Conservation (phyloP, 2,113 vertebrate genomes). For the Columba livia region DNA sequence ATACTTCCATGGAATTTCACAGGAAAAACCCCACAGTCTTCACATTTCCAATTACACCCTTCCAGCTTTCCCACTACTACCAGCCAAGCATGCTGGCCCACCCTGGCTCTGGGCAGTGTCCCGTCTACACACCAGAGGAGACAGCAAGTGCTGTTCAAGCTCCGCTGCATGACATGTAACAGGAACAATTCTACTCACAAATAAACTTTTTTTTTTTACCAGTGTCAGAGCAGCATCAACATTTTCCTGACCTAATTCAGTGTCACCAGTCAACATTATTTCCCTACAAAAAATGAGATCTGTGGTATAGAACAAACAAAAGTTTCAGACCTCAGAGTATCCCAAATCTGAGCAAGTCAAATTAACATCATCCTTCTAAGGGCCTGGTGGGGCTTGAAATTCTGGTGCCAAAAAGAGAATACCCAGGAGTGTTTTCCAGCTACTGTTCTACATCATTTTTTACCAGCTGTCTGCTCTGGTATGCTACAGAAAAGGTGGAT, state of each 20-base stretch:
- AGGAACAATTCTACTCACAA: neutral
- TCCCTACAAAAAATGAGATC: neutral
- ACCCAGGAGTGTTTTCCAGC: neutral
- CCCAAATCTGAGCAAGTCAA: neutral
- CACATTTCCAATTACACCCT: neutral
- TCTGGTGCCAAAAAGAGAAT: neutral
- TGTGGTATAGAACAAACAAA: neutral
- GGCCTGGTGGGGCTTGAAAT: neutral
- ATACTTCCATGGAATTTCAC: neutral
- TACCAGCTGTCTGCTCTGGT: neutral
- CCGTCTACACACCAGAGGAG: neutral
- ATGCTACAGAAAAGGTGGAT: neutral
- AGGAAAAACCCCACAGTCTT: neutral
- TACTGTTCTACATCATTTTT: neutral
- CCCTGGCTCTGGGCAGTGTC: neutral
- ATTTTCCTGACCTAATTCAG: neutral
- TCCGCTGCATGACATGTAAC: fast-evolving
- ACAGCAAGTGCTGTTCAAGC: neutral
- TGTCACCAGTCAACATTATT: neutral
- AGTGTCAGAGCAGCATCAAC: neutral
- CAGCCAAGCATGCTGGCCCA: fast-evolving
- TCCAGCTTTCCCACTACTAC: neutral
- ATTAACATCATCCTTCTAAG: neutral
- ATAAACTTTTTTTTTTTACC: neutral
- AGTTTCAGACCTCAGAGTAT: neutral